Evolutionary conservation across 2,113 vertebrate genomes (phyloP), one percentile per base, ranked within the genome.

Genomic region (Platichthys flesus): DNA sequence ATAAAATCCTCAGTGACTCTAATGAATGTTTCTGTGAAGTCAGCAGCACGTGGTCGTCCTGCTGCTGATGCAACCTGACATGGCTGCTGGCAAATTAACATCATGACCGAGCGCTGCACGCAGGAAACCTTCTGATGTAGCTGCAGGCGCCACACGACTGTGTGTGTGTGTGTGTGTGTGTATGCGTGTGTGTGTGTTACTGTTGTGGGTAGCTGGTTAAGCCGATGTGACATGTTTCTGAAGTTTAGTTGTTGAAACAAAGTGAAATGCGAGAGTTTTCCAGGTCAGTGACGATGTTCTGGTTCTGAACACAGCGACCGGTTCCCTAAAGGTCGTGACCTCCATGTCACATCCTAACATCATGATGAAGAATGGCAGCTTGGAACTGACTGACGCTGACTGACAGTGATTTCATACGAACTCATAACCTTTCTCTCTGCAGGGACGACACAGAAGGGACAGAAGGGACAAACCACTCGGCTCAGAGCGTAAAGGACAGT

Each of bases 281-380:
- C 82, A 86, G 84, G 86, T 90, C 89, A 85, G 24, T 57, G 75
- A 42, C 42, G 72, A 84, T 58, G 60, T 40, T 75, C n/a, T 1
- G 2, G 51, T 58, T 80, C 58, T 42, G n/a, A 73, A 51, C 42
- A 6, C 31, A 69, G 55, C 4, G 12, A 47, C 47, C 24, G 3
- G 68, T 58, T 82, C 55, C 61, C n/a, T 55, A 31, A 76, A 74
- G 76, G 74, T 76, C 67, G 9, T 9, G 12, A 75, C 76, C 76
- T 76, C 40, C 37, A 1, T 62, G 67, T 74, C 79, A 49, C 42
- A 31, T 57, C 47, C 61, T 7, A 51, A 62, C 35, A 28, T 71
- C 23, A 1, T 60, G 83, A 86, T 78, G 71, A 58, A 70, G 40
- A 57, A 14, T 68, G 85, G 70, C 85, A 73, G 60, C 23, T 60